phyloP scores from a whole-genome alignment of 2,113 vertebrate genomes.

The Arvicanthis niloticus region DNA sequence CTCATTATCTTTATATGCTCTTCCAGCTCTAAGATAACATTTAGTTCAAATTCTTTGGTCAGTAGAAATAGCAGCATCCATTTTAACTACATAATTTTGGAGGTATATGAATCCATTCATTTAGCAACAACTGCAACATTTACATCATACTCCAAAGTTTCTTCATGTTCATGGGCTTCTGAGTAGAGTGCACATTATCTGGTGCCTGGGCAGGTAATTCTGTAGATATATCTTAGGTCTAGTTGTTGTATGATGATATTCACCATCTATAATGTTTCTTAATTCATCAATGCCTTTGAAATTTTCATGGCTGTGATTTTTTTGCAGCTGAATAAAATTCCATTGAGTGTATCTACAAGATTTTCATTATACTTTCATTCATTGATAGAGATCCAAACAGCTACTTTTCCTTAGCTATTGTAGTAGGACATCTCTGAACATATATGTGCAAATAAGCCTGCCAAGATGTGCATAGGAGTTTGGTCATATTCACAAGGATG shows the following conservation, averaged over 20 bases:
- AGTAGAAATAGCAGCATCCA: neutral
- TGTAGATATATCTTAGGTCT: neutral
- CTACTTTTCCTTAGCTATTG: neutral
- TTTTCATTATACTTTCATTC: neutral
- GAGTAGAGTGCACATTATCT: neutral
- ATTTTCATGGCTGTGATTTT: neutral
- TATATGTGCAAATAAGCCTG: neutral
- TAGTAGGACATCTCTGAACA: neutral
- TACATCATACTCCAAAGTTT: neutral
- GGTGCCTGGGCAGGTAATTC: too few relatives aligned
- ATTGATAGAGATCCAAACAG: neutral
- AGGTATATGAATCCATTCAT: neutral
- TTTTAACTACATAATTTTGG: neutral
- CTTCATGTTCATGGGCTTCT: rapidly evolving
- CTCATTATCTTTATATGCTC: neutral
- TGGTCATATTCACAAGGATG: neutral
- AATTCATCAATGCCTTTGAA: neutral
- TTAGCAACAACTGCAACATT: neutral
- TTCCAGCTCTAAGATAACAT: neutral
- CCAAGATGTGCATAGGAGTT: too few relatives aligned
- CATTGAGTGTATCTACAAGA: too few relatives aligned
- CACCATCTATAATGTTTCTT: neutral
- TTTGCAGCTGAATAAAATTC: neutral
- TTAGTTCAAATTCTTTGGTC: neutral
- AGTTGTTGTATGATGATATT: neutral